Base-by-base conservation (phyloP, 2,113 vertebrate genomes). In the Anarrhichthys ocellatus region DNA sequence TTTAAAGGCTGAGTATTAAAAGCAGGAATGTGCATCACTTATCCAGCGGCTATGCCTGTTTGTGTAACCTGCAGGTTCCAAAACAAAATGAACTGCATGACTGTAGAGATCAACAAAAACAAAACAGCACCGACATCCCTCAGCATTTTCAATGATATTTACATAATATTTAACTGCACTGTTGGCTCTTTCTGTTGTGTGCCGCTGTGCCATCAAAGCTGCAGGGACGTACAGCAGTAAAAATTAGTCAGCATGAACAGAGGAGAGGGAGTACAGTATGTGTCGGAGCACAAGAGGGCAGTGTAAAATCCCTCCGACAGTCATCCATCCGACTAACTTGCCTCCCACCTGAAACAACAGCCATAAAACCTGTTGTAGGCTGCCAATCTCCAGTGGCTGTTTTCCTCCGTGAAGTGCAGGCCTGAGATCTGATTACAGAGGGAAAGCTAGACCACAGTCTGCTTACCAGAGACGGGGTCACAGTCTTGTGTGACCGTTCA, bases 391-490 rank as follows among this genome's bases (percentile, higher is more conserved):
- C 89, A 87, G 20, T 81, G 82, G 76, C 87, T 85, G 76, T 86
- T 83, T 87, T 88, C 88, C 36, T 76, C 80, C 76, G 77, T 69
- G 77, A 82, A 89, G 73, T 74, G 4, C 83, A 80, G 77, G 80
- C 76, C 94, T 89, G 89, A 93, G 94, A 86, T 93, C 96, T 95
- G 95, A 96, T 97, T 96, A 96, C 96, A 96, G 88, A 95, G 96
- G 82, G 76, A 95, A 73, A 95, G 94, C 94, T 94, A 95, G 95
- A 95, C 95, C 95, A 95, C 73, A 54, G 96, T 95, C 93, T 96
- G 93, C 94, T 93, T 94, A 93, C 94, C 44, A 72, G 95, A 95
- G 95, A 90, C 93, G 83, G 95, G 95, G 95, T 95, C 96, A 96
- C 95, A 95, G 93, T 96, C 94, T 96, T 68, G 73, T 94, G 95